These are phyloP conservation scores for Xylota segnis DNA, from an alignment of 2,888 invertebrate species.

Conservation along the genomic window DNA sequence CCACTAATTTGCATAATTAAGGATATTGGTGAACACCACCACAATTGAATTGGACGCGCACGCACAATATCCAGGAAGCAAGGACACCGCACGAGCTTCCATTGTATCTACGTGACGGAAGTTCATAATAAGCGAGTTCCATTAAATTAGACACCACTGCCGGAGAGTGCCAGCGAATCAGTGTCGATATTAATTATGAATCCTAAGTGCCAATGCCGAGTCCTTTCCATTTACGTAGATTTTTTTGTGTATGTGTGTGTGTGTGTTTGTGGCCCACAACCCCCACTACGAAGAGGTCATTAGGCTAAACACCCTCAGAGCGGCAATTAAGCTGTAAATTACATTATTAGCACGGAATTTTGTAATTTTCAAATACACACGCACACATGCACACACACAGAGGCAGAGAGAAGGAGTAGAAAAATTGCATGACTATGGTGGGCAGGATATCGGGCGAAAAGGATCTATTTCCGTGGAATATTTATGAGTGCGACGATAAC, in stretches of 20 bases:
- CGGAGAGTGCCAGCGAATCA: conserved; percentile 16
- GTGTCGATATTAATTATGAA: conserved; percentile 74
- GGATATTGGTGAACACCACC: conserved; percentile 48
- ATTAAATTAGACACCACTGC: conserved; percentile 49
- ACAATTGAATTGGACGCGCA: conserved; percentile 60
- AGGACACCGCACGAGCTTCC: conserved; percentile 31
- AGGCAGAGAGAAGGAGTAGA: conserved; percentile 1
- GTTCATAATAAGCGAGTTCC: conserved; percentile 60
- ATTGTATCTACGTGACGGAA: conserved; percentile 69
- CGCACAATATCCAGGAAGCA: conserved; percentile 66
- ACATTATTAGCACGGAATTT: conserved; percentile 70
- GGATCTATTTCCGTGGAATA: conserved; percentile 74
- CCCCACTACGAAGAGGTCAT: conserved; percentile 58
- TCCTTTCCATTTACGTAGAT: background rate
- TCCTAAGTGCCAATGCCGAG: conserved; percentile 22
- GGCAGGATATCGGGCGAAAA: conserved; percentile 64
- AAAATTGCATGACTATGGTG: conserved; percentile 45
- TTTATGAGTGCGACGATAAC: conserved; percentile 68
- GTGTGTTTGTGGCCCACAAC: background rate
- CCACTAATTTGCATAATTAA: conserved; percentile 72
- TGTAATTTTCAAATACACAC: conserved; percentile 67
- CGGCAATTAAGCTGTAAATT: conserved; percentile 67
- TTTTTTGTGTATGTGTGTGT: too few relatives aligned
- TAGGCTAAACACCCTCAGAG: conserved; percentile 65
- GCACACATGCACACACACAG: background rate